A percentile compares a stretch with the other conserved stretches of the same genome.
phyloP scores from a whole-genome alignment of 2,113 vertebrate genomes.

The Phocoena phocoena region DNA sequence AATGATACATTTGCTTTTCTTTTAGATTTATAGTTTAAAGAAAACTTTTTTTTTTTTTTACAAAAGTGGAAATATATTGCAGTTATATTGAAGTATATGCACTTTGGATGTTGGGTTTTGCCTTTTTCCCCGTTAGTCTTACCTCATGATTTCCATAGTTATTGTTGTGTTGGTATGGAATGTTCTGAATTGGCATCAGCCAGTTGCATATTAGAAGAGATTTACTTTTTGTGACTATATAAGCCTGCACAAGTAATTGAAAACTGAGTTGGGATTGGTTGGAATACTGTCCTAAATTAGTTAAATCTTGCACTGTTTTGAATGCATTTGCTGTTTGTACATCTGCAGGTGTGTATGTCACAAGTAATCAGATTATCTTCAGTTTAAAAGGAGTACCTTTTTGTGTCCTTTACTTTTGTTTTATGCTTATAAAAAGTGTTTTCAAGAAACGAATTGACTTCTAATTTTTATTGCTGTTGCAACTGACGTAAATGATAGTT shows the following conservation, averaged over 20 bases:
- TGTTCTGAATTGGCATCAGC: slow-evolving; percentile 61
- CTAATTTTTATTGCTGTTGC: slow-evolving; percentile 69
- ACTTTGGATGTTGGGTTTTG: slow-evolving; percentile 61
- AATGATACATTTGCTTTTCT: slow-evolving; percentile 70
- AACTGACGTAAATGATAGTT: slow-evolving; percentile 77
- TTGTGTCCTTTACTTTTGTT: slow-evolving; percentile 67
- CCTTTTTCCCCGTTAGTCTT: neutral
- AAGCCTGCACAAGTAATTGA: slow-evolving; percentile 66
- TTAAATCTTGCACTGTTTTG: slow-evolving; percentile 54
- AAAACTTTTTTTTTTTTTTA: neutral
- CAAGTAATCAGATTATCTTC: slow-evolving; percentile 57
- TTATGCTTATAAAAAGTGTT: slow-evolving; percentile 54
- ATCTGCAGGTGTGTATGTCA: slow-evolving; percentile 53
- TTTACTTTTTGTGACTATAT: slow-evolving; percentile 74
- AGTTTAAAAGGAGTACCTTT: slow-evolving; percentile 61
- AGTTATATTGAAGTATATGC: slow-evolving; percentile 35
- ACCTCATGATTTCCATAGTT: slow-evolving; percentile 64
- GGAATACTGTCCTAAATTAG: slow-evolving; percentile 69
- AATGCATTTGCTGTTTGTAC: slow-evolving; percentile 63
- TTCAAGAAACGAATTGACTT: slow-evolving; percentile 70
- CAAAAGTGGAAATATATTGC: slow-evolving; percentile 46
- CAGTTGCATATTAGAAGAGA: slow-evolving; percentile 66
- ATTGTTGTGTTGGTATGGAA: slow-evolving; percentile 66
- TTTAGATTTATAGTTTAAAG: slow-evolving; percentile 58
- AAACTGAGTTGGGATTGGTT: slow-evolving; percentile 65